Evolutionary conservation across 2,888 invertebrate species (phyloP).

Genomic region (Steinernema carpocapsae): DNA sequence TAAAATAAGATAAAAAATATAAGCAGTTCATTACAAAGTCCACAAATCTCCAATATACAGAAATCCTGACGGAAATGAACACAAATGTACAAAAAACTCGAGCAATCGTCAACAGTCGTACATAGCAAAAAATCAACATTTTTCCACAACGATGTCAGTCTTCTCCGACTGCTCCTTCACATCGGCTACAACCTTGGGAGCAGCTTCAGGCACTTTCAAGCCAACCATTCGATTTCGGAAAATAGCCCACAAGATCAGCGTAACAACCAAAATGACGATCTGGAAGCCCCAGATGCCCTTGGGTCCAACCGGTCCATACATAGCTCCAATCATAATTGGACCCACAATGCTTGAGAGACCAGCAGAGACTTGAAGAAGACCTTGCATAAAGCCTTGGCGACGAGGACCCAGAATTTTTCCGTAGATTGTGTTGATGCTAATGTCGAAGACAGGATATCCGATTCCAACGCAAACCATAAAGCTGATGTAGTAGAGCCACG

Average conservation of each 20-base stretch:
- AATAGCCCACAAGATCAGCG: slow-evolving; percentile 7
- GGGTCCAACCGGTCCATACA: slow-evolving; percentile 18
- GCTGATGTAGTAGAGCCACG: slow-evolving; percentile 15
- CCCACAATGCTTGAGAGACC: slow-evolving; percentile 9
- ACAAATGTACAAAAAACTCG: not conserved
- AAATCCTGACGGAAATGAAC: not conserved
- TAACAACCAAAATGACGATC: not conserved
- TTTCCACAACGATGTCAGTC: not conserved
- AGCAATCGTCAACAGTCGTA: not conserved
- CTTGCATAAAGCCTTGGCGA: slow-evolving; percentile 29
- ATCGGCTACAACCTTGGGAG: too few relatives aligned
- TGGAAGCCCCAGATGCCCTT: slow-evolving; percentile 1
- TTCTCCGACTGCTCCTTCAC: not conserved
- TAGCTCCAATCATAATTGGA: not conserved
- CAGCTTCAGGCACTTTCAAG: not conserved
- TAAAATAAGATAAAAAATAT: too few relatives aligned
- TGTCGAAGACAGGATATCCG: not conserved
- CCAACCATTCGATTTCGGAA: not conserved
- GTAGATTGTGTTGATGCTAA: slow-evolving; percentile 18
- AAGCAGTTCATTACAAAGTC: not conserved
- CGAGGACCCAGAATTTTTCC: not conserved
- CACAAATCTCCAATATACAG: not conserved
- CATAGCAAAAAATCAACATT: not conserved
- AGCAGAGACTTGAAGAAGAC: slow-evolving; percentile 27
- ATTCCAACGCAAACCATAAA: slow-evolving; percentile 8